Evolutionary conservation across 92 coral and sea anemone species (phyloP).

Genomic region (Zoanthus sansibaricus): DNA sequence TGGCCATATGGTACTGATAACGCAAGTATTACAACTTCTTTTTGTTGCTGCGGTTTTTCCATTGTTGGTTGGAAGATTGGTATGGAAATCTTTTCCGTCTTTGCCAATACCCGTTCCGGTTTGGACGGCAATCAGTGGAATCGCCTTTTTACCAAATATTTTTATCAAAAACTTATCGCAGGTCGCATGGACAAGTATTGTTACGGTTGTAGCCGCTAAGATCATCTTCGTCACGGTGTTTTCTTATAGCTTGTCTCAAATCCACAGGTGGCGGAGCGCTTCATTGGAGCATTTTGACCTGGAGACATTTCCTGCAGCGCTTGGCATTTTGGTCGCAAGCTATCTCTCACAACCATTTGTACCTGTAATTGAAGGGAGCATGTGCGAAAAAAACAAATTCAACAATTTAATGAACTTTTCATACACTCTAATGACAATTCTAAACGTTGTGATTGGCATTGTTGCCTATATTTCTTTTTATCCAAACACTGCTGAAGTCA

Average conservation of each 20-base stretch:
- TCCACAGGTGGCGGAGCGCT: slow-evolving; percentile 77
- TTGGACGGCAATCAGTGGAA: slow-evolving; percentile 87
- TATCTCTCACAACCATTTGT: slow-evolving; percentile 97
- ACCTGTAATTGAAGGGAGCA: slow-evolving; percentile 96
- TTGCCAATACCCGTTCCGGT: slow-evolving; percentile 67
- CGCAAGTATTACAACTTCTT: slow-evolving; percentile 78
- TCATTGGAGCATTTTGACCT: slow-evolving; percentile 79
- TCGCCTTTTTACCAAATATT: slow-evolving; percentile 86
- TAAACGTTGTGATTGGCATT: slow-evolving; percentile 88
- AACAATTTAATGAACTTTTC: slow-evolving; percentile 74
- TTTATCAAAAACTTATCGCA: slow-evolving; percentile 88
- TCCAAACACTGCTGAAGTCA: slow-evolving; percentile 89
- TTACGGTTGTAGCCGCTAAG: slow-evolving; percentile 86
- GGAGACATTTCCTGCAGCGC: slow-evolving; percentile 88
- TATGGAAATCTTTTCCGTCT: slow-evolving; percentile 77
- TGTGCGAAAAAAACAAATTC: slow-evolving; percentile 83
- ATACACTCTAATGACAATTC: slow-evolving; percentile 80
- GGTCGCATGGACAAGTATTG: slow-evolving; percentile 97
- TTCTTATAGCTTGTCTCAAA: slow-evolving; percentile 75
- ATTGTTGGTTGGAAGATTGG: slow-evolving; percentile 85
- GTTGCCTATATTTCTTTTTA: slow-evolving; percentile 89
- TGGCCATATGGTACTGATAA: slow-evolving; percentile 75
- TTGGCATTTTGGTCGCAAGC: slow-evolving; percentile 94
- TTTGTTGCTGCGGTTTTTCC: slow-evolving; percentile 90
- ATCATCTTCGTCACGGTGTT: slow-evolving; percentile 89